A percentile compares a stretch with the other conserved stretches of the same genome.
Evolutionary conservation across 2,888 invertebrate species (phyloP).

Genomic region (Protophormia terraenovae): DNA sequence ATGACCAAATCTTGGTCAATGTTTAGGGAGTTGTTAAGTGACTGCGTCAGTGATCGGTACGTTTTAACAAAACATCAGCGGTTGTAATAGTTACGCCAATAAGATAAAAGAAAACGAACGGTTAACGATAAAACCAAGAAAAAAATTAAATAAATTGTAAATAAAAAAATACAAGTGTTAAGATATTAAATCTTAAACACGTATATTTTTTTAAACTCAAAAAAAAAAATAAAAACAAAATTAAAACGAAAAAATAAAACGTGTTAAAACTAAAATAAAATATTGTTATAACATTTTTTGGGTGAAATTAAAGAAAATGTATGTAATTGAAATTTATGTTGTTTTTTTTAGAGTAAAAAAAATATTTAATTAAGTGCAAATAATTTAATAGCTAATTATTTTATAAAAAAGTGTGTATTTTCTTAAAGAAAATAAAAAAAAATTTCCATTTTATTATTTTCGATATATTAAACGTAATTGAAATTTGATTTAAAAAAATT

Average conservation of each 20-base stretch:
- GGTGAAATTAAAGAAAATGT: constrained; percentile 45
- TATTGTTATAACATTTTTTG: constrained; percentile 19
- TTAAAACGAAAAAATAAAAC: constrained; percentile 11
- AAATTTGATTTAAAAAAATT: constrained; percentile 36
- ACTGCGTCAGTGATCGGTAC: constrained; percentile 68
- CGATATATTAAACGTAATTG: constrained; percentile 35
- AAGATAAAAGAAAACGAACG: too few relatives aligned
- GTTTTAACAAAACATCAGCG: constrained; percentile 26
- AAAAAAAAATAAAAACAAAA: constrained; percentile 2
- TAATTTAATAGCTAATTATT: constrained; percentile 32
- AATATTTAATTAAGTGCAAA: constrained; percentile 53
- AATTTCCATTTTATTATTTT: background rate
- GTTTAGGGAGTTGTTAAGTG: constrained; percentile 67
- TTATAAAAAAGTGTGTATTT: background rate
- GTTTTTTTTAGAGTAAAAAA: background rate
- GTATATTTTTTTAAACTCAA: constrained; percentile 21
- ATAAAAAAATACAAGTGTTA: constrained; percentile 13
- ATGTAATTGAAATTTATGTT: constrained; percentile 3
- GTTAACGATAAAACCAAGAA: constrained; percentile 11
- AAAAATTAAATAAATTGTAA: constrained; percentile 19
- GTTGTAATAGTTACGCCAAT: constrained; percentile 2
- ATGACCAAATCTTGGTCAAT: constrained; percentile 55
- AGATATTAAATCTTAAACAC: constrained; percentile 26
- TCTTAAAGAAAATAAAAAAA: background rate
- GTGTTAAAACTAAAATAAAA: constrained; percentile 13